Conservation (phyloP, 2,888 invertebrate genomes). For the Furcula furcula region DNA sequence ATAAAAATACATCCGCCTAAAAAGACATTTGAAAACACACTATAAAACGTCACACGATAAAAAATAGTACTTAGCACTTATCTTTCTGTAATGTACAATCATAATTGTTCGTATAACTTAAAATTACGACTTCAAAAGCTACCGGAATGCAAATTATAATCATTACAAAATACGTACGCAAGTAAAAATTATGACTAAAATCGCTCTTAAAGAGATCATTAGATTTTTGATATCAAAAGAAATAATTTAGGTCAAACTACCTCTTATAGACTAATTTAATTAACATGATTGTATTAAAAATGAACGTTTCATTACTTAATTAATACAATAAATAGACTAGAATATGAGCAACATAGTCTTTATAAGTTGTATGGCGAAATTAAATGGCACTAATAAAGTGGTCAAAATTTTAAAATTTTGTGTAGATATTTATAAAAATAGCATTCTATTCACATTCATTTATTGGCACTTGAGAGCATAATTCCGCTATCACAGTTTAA, state of each 20-base stretch:
- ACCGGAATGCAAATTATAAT: slow-evolving; percentile 60
- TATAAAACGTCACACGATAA: slow-evolving; percentile 42
- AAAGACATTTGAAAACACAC: slow-evolving; percentile 42
- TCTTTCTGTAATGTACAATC: too few species aligned
- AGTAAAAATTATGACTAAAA: slow-evolving; percentile 16
- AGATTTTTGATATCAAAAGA: slow-evolving; percentile 21
- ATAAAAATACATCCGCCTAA: slow-evolving; percentile 56
- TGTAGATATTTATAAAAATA: slow-evolving; percentile 28
- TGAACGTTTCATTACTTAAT: slow-evolving; percentile 24
- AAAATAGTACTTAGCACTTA: slow-evolving; percentile 32
- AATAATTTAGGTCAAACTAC: slow-evolving; percentile 21
- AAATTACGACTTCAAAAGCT: slow-evolving; percentile 35
- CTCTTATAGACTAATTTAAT: slow-evolving; percentile 24
- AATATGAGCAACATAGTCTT: slow-evolving; percentile 78
- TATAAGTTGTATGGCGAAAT: slow-evolving; percentile 61
- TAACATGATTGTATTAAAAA: slow-evolving; percentile 21
- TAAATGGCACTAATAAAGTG: slow-evolving; percentile 60
- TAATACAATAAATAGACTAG: slow-evolving; percentile 70
- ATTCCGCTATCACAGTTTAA: slow-evolving; percentile 64
- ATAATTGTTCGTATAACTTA: too few species aligned
- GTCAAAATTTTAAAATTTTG: slow-evolving; percentile 21
- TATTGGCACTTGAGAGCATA: slow-evolving; percentile 62
- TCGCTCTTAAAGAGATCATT: slow-evolving; percentile 53
- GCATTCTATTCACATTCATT: slow-evolving; percentile 26
- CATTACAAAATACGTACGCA: slow-evolving; percentile 21